Evolutionary conservation across 2,797 vertebrate genomes (phyloP), one percentile per base, ranked within the genome.

Genomic region (Enoplosus armatus): DNA sequence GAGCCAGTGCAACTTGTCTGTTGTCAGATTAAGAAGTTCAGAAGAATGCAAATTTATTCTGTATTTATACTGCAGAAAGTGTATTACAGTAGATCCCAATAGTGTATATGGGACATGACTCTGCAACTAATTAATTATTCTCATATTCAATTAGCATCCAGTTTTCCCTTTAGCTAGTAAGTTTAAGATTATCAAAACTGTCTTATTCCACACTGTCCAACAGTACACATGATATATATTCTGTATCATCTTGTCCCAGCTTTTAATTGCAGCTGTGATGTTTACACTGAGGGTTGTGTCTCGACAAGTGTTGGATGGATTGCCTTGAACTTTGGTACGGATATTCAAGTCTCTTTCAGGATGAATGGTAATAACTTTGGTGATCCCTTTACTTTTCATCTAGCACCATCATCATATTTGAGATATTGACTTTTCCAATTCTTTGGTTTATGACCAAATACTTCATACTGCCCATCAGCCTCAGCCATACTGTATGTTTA

Each of bases 11-110:
- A 22, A 72, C 67, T 51, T 51, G 29, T 75, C 72, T 75, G 77
- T 72, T 87, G 71, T 83, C 75, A 73, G 48, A 85, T 76, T 18
- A 51, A 69, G 54, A 62, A 41, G 45, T 75, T 87, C 56, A 78
- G 71, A 77, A 56, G 64, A 83, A 83, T 71, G 58, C 39, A 35
- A 33, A 75, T 76, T 77, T 69, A 59, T 48, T 82, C 33, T 45
- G 29, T 39, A 37, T 22, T 79, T 20, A 33, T 27, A 43, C 22
- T 11, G n/a, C 22, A 56, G 6, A 33, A 6, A 43, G 1, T 55
- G 14, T 20, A 18, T n/a, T 54, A n/a, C 15, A 35, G 16, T 37
- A 29, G 56, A 66, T 58, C 60, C 35, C 22, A 7, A 33, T 15
- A 22, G 37, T 29, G 29, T 33, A 1, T 20, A 45, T 33, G 26